Percentiles rank a stretch among this genome's conserved stretches.
These are phyloP conservation scores for Prionace glauca DNA, from an alignment of 2,797 vertebrate genomes.

Conservation along the genomic window DNA sequence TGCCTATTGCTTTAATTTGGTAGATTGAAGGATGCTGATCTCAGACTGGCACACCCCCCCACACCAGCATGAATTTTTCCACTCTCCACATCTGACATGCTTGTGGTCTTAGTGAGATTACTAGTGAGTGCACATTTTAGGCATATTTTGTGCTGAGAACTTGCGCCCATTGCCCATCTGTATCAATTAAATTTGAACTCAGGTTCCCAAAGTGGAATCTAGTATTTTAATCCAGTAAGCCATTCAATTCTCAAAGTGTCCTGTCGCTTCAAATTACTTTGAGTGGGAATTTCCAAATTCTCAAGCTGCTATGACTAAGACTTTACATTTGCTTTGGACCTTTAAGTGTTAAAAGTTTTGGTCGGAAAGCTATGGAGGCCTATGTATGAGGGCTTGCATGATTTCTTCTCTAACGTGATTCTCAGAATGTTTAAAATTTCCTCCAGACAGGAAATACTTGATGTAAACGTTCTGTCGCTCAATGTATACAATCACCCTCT, in stretches of 20 bases:
- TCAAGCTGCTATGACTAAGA: not conserved
- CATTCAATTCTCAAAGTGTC: not conserved
- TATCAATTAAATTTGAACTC: not conserved
- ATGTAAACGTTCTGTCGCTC: not conserved
- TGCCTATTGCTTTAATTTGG: not conserved
- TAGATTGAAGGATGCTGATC: not conserved
- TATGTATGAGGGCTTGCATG: not conserved
- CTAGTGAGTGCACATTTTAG: not conserved
- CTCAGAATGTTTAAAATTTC: constrained; percentile 11
- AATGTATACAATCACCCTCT: not conserved
- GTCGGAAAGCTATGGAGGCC: not conserved
- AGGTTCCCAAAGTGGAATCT: not conserved
- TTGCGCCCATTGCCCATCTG: not conserved
- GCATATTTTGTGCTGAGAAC: not conserved
- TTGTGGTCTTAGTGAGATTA: not conserved
- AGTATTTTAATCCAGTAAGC: not conserved
- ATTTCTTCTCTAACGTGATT: not conserved
- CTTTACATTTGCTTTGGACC: not conserved
- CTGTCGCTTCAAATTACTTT: not conserved
- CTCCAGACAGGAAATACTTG: constrained; percentile 17
- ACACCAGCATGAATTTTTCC: not conserved
- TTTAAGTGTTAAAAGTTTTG: not conserved
- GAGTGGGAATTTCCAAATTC: not conserved
- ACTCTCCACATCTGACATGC: not conserved
- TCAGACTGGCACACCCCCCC: not conserved